Conservation (phyloP, 1,140 invertebrate genomes). For the Dendroctonus valens region DNA sequence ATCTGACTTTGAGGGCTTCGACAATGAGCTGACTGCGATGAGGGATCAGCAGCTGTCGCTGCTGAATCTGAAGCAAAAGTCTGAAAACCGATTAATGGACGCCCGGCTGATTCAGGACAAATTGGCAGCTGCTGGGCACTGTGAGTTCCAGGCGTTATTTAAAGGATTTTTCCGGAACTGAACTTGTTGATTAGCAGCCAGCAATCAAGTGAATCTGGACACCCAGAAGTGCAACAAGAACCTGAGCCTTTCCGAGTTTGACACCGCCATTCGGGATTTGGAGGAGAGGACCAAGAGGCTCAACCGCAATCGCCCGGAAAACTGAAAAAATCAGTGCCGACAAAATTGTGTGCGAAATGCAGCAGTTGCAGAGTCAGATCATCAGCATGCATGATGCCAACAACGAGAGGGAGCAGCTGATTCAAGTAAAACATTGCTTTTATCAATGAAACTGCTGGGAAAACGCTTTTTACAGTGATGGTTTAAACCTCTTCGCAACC, state of each 20-base stretch:
- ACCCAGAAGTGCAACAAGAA: constrained; percentile 31
- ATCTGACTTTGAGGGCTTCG: constrained; percentile 43
- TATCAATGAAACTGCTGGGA: no score
- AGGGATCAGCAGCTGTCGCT: constrained; percentile 47
- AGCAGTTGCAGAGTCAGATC: constrained; percentile 45
- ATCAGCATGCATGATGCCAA: constrained; percentile 41
- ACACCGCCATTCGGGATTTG: constrained; percentile 39
- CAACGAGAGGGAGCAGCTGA: constrained; percentile 44
- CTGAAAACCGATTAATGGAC: constrained; percentile 48
- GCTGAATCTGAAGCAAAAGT: constrained; percentile 46
- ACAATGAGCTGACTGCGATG: constrained; percentile 44
- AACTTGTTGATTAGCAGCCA: constrained; percentile 14
- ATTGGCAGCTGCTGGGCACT: constrained; percentile 23
- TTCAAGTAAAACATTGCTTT: constrained; percentile 30
- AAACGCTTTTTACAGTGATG: no score
- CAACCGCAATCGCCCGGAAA: constrained; percentile 18
- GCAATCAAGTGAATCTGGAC: constrained; percentile 24
- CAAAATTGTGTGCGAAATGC: constrained; percentile 37
- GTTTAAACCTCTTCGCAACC: no score
- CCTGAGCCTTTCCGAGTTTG: constrained; percentile 33
- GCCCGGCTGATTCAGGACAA: constrained; percentile 46
- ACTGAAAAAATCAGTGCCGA: constrained; percentile 29
- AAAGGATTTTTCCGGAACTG: not conserved
- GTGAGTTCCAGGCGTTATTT: constrained; percentile 16
- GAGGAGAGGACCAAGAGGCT: constrained; percentile 40